Percentiles rank a stretch among this genome's conserved stretches.
Conservation (phyloP, 1,140 invertebrate genomes). For the Anoplophora glabripennis region DNA sequence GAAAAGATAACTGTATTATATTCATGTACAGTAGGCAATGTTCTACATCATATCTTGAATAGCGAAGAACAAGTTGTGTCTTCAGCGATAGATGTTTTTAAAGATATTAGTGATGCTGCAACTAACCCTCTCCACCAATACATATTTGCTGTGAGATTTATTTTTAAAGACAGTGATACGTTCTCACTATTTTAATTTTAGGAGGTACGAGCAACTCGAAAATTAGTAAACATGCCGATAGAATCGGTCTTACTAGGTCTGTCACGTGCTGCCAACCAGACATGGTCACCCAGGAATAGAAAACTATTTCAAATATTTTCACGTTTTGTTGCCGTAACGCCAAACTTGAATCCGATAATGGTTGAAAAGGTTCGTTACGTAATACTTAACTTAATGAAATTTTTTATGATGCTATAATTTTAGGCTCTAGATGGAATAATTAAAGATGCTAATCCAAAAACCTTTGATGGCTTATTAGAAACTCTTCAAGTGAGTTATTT, state of each 20-base stretch:
- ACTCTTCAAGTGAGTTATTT: not conserved
- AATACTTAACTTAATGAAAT: not conserved
- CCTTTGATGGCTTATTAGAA: too few species aligned
- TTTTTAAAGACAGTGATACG: not conserved
- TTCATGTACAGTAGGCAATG: conserved; percentile 17
- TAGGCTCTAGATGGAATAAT: not conserved
- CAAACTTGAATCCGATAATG: conserved; percentile 17
- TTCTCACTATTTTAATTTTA: conserved; percentile 3
- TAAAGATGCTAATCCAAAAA: too few species aligned
- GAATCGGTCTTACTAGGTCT: conserved; percentile 16
- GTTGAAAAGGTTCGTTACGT: not conserved
- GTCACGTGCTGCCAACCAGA: conserved; percentile 11
- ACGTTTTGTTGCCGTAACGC: conserved; percentile 14
- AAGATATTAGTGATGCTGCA: conserved; percentile 21
- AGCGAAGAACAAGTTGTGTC: conserved; percentile 19
- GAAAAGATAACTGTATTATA: conserved; percentile 21
- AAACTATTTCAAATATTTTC: conserved; percentile 23
- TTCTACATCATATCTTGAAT: conserved; percentile 21
- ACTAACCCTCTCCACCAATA: conserved; percentile 14
- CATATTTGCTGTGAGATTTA: conserved; percentile 23
- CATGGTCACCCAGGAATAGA: conserved; percentile 22
- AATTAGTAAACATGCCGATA: conserved; percentile 14
- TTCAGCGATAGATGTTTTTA: conserved; percentile 21
- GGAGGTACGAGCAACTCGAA: conserved; percentile 11
- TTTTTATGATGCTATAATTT: not conserved